These are phyloP conservation scores for Lagopus leucura DNA, from an alignment of 2,113 vertebrate species.

Conservation along the genomic window DNA sequence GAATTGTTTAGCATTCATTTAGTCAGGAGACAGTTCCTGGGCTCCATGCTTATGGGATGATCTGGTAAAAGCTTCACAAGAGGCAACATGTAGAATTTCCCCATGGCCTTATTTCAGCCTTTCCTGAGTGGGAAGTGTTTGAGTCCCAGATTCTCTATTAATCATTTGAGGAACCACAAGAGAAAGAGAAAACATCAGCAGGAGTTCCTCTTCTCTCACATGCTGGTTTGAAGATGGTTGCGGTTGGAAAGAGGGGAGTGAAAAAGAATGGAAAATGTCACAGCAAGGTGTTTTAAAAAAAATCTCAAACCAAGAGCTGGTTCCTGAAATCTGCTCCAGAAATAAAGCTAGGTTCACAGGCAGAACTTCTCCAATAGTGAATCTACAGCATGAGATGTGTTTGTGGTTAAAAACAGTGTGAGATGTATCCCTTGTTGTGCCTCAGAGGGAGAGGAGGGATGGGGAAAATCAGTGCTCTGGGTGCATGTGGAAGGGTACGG, in stretches of 20 bases:
- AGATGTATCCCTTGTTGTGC: neutral
- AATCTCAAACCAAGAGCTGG: fast-evolving
- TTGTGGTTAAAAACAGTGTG: neutral
- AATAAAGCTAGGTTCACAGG: neutral
- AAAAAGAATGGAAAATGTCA: neutral
- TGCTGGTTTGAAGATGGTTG: neutral
- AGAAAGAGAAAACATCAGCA: constrained; percentile 41
- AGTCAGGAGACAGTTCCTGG: neutral
- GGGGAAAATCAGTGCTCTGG: neutral
- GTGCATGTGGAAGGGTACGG: neutral
- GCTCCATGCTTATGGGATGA: neutral
- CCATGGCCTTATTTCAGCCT: neutral
- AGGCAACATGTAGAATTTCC: constrained; percentile 33
- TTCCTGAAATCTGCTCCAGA: neutral
- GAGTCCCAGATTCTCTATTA: constrained; percentile 43
- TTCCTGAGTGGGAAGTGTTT: constrained; percentile 23
- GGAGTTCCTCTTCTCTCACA: constrained; percentile 27
- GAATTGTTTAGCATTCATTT: neutral
- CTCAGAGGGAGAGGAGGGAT: neutral
- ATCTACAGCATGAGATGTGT: neutral
- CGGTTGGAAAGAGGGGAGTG: neutral
- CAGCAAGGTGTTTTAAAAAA: constrained; percentile 14
- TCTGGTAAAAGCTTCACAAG: constrained; percentile 4
- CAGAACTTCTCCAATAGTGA: neutral
- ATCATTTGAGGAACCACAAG: constrained; percentile 54